A percentile compares a stretch with the other conserved stretches of the same genome.
These are phyloP conservation scores for Alcis repandata DNA, from an alignment of 2,888 invertebrate species.

Conservation along the genomic window DNA sequence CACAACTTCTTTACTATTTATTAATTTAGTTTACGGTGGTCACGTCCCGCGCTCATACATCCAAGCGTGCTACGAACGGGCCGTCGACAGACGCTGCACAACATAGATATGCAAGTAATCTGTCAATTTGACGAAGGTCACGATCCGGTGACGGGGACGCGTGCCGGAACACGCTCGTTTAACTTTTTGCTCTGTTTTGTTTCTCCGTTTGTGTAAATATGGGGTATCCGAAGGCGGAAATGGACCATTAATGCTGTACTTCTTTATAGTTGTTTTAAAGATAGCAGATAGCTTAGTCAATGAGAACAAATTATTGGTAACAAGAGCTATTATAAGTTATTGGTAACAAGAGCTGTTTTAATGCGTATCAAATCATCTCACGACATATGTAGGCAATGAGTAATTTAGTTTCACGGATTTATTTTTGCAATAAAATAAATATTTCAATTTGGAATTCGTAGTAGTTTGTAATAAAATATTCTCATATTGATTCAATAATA, in stretches of 20 bases:
- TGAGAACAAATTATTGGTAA: too few relatives aligned
- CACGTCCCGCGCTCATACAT: too few relatives aligned
- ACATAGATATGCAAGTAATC: conserved; percentile 77
- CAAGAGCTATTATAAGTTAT: too few relatives aligned
- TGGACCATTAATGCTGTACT: conserved; percentile 36
- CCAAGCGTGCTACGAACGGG: background rate
- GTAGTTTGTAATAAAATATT: conserved; percentile 19
- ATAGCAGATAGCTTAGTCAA: background rate
- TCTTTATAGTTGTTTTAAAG: conserved; percentile 19
- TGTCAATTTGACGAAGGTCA: conserved; percentile 85
- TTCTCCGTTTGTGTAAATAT: conserved; percentile 49
- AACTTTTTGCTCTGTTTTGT: conserved; percentile 54
- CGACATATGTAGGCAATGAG: background rate
- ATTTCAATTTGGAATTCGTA: background rate
- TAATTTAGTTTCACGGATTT: conserved; percentile 1
- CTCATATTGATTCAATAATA: conserved; percentile 34
- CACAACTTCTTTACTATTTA: too few relatives aligned
- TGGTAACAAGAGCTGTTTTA: too few relatives aligned
- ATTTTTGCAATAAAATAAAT: background rate
- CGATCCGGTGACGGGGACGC: conserved; percentile 63
- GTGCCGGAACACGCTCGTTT: conserved; percentile 75
- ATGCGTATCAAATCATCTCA: too few relatives aligned
- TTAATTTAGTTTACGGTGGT: too few relatives aligned
- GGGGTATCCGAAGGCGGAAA: conserved; percentile 44
- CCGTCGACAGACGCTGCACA: conserved; percentile 63